These are phyloP conservation scores for Leuciscus waleckii DNA, from an alignment of 2,797 vertebrate species.

Conservation along the genomic window DNA sequence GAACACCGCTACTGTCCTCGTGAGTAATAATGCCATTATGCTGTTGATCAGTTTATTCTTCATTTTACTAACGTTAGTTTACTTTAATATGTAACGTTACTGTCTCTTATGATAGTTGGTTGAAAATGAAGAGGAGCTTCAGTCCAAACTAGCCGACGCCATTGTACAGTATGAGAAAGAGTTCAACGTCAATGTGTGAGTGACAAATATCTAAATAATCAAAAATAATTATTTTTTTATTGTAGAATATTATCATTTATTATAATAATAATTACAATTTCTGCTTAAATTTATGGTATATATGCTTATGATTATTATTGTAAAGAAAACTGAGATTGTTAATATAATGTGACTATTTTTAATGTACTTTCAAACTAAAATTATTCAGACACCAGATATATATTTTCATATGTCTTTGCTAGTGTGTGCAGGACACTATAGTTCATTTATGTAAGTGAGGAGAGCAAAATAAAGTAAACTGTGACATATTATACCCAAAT, in stretches of 20 bases:
- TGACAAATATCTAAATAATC: not conserved
- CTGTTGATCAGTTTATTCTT: not conserved
- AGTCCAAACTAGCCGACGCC: constrained; percentile 72
- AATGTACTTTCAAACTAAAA: too few species aligned
- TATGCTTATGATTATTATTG: too few species aligned
- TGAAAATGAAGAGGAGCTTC: constrained; percentile 77
- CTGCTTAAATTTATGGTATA: not conserved
- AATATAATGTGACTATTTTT: too few species aligned
- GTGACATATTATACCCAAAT: too few species aligned
- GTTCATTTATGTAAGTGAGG: too few species aligned
- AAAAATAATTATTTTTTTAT: not conserved
- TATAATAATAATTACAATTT: not conserved
- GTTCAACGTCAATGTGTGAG: constrained; percentile 71
- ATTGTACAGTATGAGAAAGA: constrained; percentile 69
- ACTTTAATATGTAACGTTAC: not conserved
- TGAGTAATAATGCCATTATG: constrained; percentile 62
- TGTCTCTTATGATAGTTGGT: constrained; percentile 70
- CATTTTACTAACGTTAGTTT: too few species aligned
- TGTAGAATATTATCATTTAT: not conserved
- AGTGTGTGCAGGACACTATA: too few species aligned
- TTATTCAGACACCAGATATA: too few species aligned
- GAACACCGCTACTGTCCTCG: constrained; percentile 75
- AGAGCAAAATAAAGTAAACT: too few species aligned
- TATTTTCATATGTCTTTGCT: too few species aligned
- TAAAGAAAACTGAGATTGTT: too few species aligned